These are phyloP conservation scores for Ptyas mucosa DNA, from an alignment of 2,113 vertebrate genomes.

Conservation along the genomic window DNA sequence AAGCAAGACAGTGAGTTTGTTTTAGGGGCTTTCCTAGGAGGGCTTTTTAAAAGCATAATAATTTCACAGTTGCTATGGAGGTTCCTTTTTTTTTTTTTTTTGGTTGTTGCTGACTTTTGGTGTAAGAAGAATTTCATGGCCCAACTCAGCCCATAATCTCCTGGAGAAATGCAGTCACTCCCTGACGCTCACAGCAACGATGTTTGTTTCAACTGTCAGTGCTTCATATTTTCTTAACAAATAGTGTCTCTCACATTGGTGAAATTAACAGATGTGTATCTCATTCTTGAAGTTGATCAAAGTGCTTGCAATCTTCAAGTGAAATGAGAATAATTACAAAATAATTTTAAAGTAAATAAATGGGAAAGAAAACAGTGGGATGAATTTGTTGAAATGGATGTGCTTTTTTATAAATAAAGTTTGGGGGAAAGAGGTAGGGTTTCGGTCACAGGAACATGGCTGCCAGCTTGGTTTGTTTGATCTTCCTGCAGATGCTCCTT, in stretches of 20 bases:
- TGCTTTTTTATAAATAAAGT: background rate
- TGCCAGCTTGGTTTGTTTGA: background rate
- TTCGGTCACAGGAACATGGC: background rate
- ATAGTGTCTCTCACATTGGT: background rate
- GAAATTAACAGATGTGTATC: background rate
- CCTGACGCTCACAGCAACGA: background rate
- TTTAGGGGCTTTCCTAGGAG: conserved; percentile 1
- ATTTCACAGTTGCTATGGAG: background rate
- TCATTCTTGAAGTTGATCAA: background rate
- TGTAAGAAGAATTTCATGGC: background rate
- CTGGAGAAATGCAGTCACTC: background rate
- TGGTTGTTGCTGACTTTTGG: background rate
- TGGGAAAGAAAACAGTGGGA: background rate
- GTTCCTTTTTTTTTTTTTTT: background rate
- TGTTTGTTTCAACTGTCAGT: background rate
- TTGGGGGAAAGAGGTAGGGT: background rate
- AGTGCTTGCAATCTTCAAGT: background rate
- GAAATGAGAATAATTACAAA: background rate
- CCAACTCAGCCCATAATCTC: background rate
- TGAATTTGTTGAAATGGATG: background rate
- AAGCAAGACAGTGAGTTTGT: background rate
- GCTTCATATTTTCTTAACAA: background rate
- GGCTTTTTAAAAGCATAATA: background rate
- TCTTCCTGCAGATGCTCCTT: background rate
- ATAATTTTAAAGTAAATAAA: background rate